Evolutionary conservation across 2,113 vertebrate species (phyloP).

Genomic region (Argyrosomus japonicus): DNA sequence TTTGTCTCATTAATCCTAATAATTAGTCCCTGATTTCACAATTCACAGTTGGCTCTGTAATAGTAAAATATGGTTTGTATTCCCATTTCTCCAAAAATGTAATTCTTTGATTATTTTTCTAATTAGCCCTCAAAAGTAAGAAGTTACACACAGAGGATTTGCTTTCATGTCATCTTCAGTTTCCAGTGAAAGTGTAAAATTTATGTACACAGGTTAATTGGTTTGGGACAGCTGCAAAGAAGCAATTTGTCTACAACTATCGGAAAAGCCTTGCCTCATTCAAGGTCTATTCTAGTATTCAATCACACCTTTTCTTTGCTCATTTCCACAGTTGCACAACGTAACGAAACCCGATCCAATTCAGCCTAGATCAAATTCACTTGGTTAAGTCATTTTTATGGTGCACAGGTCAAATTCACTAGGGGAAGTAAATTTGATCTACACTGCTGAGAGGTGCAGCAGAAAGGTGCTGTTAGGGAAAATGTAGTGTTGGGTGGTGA

Average conservation of each 20-base stretch:
- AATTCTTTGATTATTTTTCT: conserved; percentile 13
- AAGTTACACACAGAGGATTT: not conserved
- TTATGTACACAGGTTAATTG: conserved; percentile 55
- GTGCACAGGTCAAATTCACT: conserved; percentile 51
- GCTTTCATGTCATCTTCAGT: conserved; percentile 18
- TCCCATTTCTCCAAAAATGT: not conserved
- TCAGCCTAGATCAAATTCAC: conserved; percentile 63
- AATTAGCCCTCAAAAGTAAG: not conserved
- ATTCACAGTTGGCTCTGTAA: conserved; percentile 12
- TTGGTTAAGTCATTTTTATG: conserved; percentile 62
- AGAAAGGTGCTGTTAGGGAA: conserved; percentile 26
- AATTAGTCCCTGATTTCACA: not conserved
- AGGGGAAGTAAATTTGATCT: conserved; percentile 60
- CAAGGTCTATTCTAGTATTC: conserved; percentile 31
- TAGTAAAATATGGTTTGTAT: not conserved
- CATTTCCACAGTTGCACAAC: conserved; percentile 38
- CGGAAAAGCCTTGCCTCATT: conserved; percentile 33
- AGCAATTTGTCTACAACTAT: conserved; percentile 55
- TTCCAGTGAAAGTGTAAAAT: conserved; percentile 23
- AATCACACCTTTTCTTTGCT: conserved; percentile 30
- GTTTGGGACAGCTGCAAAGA: conserved; percentile 48
- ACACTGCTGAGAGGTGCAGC: conserved; percentile 16
- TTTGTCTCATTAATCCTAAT: not conserved
- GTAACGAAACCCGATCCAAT: conserved; percentile 38
- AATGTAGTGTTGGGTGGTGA: not conserved